Conservation (phyloP, 2,797 vertebrate genomes). For the Eulemur coronatus region DNA sequence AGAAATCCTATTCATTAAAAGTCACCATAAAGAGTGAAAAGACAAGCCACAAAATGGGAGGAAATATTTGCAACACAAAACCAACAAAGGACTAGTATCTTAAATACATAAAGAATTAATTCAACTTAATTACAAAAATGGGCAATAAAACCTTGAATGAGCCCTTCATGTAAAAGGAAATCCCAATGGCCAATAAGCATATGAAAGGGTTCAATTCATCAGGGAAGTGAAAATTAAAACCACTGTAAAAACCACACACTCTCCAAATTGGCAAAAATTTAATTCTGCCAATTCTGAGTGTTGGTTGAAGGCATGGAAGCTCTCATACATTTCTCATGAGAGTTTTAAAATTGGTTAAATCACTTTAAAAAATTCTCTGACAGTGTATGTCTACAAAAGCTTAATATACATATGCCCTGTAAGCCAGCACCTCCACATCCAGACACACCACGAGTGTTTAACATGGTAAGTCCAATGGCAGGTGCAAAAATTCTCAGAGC, state of each 20-base stretch:
- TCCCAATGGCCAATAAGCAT: background rate
- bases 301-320: background rate
- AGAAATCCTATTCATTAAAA: conserved; percentile 3
- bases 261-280: background rate
- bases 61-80: background rate
- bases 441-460: background rate
- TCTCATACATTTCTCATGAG: background rate
- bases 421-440: background rate
- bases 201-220: background rate
- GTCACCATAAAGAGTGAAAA: background rate
- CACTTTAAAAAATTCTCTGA: background rate
- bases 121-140: conserved; percentile 19
- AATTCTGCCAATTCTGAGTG: background rate
- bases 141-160: background rate
- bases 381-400: background rate
- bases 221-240: conserved; percentile 36
- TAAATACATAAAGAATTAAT: background rate
- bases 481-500: background rate
- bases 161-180: background rate
- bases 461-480: background rate
- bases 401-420: background rate
- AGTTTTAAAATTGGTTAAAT: background rate
- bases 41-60: background rate
- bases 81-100: background rate
- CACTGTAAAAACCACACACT: background rate